These are phyloP conservation scores for Sebastes elongatus DNA, from an alignment of 2,797 vertebrate genomes.

Conservation along the genomic window DNA sequence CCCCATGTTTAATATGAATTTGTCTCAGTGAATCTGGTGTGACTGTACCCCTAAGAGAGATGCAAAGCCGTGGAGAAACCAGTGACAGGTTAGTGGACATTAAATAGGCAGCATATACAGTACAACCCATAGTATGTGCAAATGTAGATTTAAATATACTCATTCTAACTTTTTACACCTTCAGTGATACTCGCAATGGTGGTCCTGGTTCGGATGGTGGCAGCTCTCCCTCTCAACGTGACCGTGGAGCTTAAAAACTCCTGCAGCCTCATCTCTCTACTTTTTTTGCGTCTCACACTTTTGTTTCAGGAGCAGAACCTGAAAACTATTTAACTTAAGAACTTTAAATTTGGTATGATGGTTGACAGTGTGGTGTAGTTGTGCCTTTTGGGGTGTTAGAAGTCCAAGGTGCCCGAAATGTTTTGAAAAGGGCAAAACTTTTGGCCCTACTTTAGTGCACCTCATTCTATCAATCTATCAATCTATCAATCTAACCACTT, in stretches of 20 bases:
- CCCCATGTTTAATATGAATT: background rate
- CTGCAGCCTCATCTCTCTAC: too few species aligned
- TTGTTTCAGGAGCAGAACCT: too few species aligned
- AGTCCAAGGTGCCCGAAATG: too few species aligned
- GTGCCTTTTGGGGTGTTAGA: too few species aligned
- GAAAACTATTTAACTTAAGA: too few species aligned
- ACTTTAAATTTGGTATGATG: too few species aligned
- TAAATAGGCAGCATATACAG: background rate
- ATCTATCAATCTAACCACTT: too few species aligned
- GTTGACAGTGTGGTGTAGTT: too few species aligned
- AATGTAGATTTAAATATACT: background rate
- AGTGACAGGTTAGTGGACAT: background rate
- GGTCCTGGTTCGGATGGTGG: background rate
- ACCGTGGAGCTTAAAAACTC: background rate
- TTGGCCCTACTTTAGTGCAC: too few species aligned
- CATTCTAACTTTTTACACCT: background rate
- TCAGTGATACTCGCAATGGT: background rate
- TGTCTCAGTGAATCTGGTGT: background rate
- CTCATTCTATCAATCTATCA: too few species aligned
- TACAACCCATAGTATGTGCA: background rate
- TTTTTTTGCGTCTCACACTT: too few species aligned
- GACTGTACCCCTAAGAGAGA: fast-evolving
- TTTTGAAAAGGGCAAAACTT: too few species aligned
- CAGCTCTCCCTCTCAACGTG: fast-evolving
- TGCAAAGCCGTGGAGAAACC: background rate